phyloP scores from a whole-genome alignment of 2,113 vertebrate species.

The Chaenocephalus aceratus region DNA sequence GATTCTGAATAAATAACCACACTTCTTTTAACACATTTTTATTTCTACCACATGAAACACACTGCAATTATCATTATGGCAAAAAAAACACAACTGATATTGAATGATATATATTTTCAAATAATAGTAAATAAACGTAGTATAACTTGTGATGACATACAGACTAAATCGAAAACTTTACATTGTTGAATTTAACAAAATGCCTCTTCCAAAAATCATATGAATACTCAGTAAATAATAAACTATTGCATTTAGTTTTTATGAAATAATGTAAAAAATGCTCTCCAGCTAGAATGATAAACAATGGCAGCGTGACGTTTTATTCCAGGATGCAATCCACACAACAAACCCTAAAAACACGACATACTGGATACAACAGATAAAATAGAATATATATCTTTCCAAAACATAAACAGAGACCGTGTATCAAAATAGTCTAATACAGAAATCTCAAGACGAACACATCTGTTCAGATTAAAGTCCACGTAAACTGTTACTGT shows the following conservation, averaged over 20 bases:
- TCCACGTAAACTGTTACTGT: slow-evolving; percentile 3
- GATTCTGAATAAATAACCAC: slow-evolving; percentile 4
- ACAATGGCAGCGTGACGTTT: slow-evolving; percentile 33
- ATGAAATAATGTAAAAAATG: slow-evolving; percentile 40
- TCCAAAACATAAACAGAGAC: slow-evolving; percentile 40
- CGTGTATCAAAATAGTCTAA: slow-evolving; percentile 51
- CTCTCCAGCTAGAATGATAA: slow-evolving; percentile 21
- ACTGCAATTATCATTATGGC: slow-evolving; percentile 57
- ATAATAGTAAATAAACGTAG: slow-evolving; percentile 50
- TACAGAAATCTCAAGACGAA: slow-evolving; percentile 28
- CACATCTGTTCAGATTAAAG: slow-evolving; percentile 20
- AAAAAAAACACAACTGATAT: slow-evolving; percentile 36
- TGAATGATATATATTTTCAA: slow-evolving; percentile 52
- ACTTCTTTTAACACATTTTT: slow-evolving; percentile 59
- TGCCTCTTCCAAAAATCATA: slow-evolving; percentile 17
- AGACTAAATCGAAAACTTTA: slow-evolving; percentile 38
- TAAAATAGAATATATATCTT: slow-evolving; percentile 21
- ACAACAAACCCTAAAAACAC: slow-evolving; percentile 55
- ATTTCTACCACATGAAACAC: slow-evolving; percentile 68
- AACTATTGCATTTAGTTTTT: slow-evolving; percentile 51
- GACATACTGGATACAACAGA: slow-evolving; percentile 36
- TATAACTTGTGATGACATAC: slow-evolving; percentile 43
- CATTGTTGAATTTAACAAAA: slow-evolving; percentile 2
- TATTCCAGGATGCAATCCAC: slow-evolving; percentile 31
- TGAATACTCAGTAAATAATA: slow-evolving; percentile 49